These are phyloP conservation scores for Sturmia bella DNA, from an alignment of 2,888 invertebrate genomes.

Conservation along the genomic window DNA sequence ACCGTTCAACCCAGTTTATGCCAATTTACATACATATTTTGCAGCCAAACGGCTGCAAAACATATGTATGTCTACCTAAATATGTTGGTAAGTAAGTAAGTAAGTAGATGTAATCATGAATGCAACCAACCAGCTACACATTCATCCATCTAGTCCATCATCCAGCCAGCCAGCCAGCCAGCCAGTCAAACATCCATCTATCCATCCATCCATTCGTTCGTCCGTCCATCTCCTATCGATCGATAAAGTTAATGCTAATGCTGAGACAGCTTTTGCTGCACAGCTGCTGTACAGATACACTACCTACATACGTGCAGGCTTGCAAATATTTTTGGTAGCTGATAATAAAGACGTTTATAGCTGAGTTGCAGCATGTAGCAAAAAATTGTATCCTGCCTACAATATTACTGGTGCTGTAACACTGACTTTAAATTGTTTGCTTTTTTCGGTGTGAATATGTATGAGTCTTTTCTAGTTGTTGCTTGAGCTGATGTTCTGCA, in stretches of 20 bases:
- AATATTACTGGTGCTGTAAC: conserved; percentile 32
- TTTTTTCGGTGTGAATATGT: background rate
- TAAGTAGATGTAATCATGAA: conserved; percentile 36
- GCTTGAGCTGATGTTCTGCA: conserved; percentile 10
- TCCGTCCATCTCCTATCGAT: conserved; percentile 34
- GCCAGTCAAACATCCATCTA: background rate
- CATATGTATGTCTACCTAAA: background rate
- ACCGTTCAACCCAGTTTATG: background rate
- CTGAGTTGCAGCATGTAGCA: conserved; percentile 20
- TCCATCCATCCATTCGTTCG: conserved; percentile 2
- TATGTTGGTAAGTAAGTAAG: background rate
- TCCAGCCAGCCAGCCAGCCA: background rate
- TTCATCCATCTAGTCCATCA: conserved; percentile 13
- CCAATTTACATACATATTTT: background rate
- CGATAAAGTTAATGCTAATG: conserved; percentile 55
- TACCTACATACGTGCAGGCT: background rate
- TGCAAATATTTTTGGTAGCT: background rate
- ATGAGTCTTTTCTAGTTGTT: background rate
- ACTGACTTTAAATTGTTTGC: conserved; percentile 16
- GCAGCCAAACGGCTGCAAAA: background rate
- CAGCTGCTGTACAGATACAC: background rate
- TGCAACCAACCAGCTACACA: conserved; percentile 18
- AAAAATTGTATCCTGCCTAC: conserved; percentile 21
- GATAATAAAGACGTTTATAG: conserved; percentile 44
- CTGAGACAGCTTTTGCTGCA: conserved; percentile 27